Evolutionary conservation across 1,140 invertebrate species (phyloP).

Genomic region (Scaptomyza hsui): DNA sequence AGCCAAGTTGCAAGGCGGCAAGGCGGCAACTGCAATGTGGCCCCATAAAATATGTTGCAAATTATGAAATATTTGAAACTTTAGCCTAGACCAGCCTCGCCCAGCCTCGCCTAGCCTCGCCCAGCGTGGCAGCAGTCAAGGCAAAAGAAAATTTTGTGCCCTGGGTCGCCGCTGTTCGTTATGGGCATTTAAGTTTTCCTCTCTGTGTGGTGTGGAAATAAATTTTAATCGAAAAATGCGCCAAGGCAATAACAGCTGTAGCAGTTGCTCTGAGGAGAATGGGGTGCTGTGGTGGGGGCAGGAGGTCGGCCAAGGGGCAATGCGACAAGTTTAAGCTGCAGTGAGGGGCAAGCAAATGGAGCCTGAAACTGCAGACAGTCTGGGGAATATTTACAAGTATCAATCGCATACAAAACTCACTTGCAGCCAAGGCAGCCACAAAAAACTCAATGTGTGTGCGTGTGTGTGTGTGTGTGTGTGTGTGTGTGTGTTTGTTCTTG

Average conservation of each 20-base stretch:
- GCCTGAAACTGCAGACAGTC: conserved; percentile 35
- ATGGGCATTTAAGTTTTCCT: conserved; percentile 80
- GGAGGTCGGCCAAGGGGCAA: not conserved
- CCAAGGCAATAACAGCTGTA: conserved; percentile 59
- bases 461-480: too few relatives aligned
- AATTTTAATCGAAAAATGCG: conserved; percentile 81
- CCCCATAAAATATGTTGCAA: conserved; percentile 77
- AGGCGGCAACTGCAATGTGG: conserved; percentile 56
- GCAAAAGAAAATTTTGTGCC: not conserved
- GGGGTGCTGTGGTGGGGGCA: not conserved
- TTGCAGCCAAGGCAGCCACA: not conserved
- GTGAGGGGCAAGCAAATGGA: conserved; percentile 13
- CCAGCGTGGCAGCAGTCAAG: not conserved
- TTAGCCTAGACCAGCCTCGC: conserved; percentile 49
- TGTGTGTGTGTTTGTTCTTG: not conserved
- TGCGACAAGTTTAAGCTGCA: conserved; percentile 30
- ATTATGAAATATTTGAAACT: conserved; percentile 81
- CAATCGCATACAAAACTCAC: not conserved
- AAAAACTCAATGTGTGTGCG: too few relatives aligned
- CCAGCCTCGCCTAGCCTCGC: too few relatives aligned
- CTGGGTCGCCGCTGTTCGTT: conserved; percentile 46
- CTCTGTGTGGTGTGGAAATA: conserved; percentile 78
- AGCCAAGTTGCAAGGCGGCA: conserved; percentile 6
- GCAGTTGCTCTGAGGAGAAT: not conserved
- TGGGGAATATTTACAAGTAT: conserved; percentile 17